phyloP scores from a whole-genome alignment of 2,113 vertebrate species.

The Mesitornis unicolor region DNA sequence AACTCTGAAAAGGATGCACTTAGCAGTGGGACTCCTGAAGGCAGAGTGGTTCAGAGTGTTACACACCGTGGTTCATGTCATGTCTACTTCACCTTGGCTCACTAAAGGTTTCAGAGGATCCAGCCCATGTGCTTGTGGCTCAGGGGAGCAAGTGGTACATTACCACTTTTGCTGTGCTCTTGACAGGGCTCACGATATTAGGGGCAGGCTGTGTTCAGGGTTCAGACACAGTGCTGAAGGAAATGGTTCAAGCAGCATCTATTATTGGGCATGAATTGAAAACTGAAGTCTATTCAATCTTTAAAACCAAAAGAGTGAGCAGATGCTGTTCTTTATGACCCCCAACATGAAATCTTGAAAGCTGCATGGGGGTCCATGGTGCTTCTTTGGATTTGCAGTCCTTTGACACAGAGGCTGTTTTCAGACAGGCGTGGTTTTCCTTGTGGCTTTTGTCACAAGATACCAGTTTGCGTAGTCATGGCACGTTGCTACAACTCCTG shows the following conservation, averaged over 20 bases:
- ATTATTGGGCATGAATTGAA: not conserved
- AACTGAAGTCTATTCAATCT: not conserved
- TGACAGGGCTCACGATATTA: not conserved
- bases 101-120: not conserved
- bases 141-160: not conserved
- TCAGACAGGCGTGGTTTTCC: not conserved
- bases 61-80: accelerated
- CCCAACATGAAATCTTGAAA: not conserved
- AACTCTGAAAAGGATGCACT: accelerated
- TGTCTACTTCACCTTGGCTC: not conserved
- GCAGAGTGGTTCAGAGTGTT: not conserved
- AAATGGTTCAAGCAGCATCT: not conserved
- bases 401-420: not conserved
- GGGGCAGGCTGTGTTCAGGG: not conserved
- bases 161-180: not conserved
- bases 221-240: not conserved
- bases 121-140: not conserved
- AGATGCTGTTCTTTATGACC: not conserved
- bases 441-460: not conserved
- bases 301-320: not conserved
- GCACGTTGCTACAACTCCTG: not conserved
- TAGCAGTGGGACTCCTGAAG: not conserved
- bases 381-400: not conserved
- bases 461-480: not conserved
- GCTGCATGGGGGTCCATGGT: accelerated